Evolutionary conservation across 2,888 invertebrate genomes (phyloP).

Genomic region (Dioctria rufipes): DNA sequence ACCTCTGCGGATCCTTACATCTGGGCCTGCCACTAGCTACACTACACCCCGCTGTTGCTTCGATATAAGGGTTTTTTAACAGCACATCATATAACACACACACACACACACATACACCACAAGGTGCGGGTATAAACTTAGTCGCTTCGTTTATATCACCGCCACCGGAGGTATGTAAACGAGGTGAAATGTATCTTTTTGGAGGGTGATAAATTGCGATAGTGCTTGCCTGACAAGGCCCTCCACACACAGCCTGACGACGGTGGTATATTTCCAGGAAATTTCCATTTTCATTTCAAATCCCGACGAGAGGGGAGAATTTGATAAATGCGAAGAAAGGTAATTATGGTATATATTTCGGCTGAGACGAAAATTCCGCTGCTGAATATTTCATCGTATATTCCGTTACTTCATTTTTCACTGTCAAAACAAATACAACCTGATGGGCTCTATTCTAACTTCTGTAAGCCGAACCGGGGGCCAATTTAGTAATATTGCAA

Average conservation of each 20-base stretch:
- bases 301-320: conserved; percentile 14
- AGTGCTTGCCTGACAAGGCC: conserved; percentile 31
- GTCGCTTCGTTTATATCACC: conserved; percentile 38
- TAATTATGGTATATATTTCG: conserved; percentile 29
- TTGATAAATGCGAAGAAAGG: conserved; percentile 45
- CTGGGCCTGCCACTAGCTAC: conserved; percentile 8
- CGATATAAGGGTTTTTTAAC: conserved; percentile 16
- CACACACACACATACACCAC: neutral
- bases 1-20: conserved; percentile 13
- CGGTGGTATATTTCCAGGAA: conserved; percentile 2
- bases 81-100: conserved; percentile 3
- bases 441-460: neutral
- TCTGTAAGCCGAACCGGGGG: neutral
- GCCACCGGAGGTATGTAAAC: conserved; percentile 54
- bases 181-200: conserved; percentile 52
- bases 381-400: conserved; percentile 16
- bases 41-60: neutral
- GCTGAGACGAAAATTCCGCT: conserved; percentile 20
- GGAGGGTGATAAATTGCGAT: conserved; percentile 58
- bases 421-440: neutral
- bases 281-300: conserved; percentile 31
- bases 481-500: neutral
- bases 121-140: neutral
- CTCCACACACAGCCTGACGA: neutral
- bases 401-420: neutral